phyloP scores from a whole-genome alignment of 2,797 vertebrate species.

The Neomorphus geoffroyi region DNA sequence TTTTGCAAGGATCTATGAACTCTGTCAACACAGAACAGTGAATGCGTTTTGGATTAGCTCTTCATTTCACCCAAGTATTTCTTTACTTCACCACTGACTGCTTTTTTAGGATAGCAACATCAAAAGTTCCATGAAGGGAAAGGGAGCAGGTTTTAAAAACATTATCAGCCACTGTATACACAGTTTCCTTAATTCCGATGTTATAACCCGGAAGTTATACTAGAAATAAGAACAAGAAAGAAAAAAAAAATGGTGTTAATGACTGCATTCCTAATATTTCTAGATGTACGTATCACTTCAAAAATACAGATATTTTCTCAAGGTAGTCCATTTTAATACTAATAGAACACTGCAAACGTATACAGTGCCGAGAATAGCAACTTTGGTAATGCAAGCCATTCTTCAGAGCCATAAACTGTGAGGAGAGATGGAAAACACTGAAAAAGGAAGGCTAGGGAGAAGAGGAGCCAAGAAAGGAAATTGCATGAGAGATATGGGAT shows the following conservation, averaged over 20 bases:
- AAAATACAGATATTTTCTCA: background rate
- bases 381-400: background rate
- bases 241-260: background rate
- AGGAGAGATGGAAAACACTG: background rate
- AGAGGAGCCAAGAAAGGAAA: constrained; percentile 14
- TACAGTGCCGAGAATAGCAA: background rate
- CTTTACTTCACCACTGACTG: background rate
- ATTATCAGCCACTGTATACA: background rate
- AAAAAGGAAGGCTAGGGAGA: background rate
- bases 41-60: background rate
- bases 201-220: background rate
- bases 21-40: background rate
- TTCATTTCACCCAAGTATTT: background rate
- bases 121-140: background rate
- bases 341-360: background rate
- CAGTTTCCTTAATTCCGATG: background rate
- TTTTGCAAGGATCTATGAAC: background rate
- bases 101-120: background rate
- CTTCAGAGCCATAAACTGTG: background rate
- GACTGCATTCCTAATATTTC: background rate
- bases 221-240: background rate
- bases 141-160: background rate
- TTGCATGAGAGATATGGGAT: background rate
- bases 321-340: background rate
- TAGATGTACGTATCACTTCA: background rate